Percentiles rank a stretch among this genome's conserved stretches.
These are phyloP conservation scores for Rhinogobio ventralis DNA, from an alignment of 2,797 vertebrate genomes.

Conservation along the genomic window DNA sequence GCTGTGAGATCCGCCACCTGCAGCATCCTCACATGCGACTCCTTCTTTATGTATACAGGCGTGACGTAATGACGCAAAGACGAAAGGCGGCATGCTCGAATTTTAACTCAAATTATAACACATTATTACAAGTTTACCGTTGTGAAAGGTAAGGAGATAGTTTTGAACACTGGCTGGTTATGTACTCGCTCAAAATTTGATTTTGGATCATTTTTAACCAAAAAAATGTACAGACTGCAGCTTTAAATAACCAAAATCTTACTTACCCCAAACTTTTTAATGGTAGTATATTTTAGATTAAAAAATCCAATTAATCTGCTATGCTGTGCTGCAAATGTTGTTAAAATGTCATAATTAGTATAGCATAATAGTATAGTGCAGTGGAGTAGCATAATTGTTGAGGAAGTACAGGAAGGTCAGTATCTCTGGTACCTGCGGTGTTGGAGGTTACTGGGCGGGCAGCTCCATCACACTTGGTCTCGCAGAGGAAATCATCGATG, in stretches of 20 bases:
- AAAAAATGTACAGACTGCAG: too few relatives aligned
- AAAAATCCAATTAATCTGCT: not conserved
- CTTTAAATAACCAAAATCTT: not conserved
- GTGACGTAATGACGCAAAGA: too few relatives aligned
- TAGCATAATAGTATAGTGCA: not conserved
- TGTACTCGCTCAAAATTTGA: too few relatives aligned
- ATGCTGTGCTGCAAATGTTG: not conserved
- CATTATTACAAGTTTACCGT: too few relatives aligned
- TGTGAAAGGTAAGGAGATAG: too few relatives aligned
- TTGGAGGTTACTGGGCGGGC: conserved; percentile 95
- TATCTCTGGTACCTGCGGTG: conserved; percentile 85
- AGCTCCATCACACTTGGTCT: conserved; percentile 93
- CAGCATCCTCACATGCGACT: too few relatives aligned
- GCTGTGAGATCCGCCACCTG: too few relatives aligned
- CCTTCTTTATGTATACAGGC: too few relatives aligned
- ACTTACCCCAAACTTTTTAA: not conserved
- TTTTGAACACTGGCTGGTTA: too few relatives aligned
- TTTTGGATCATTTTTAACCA: too few relatives aligned
- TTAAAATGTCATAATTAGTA: not conserved
- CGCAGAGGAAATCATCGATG: conserved; percentile 98
- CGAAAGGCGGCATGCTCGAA: too few relatives aligned
- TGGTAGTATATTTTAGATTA: not conserved
- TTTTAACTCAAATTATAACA: too few relatives aligned
- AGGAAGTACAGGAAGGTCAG: conserved; percentile 29
- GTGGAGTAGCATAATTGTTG: not conserved